Evolutionary conservation across 1,140 invertebrate species (phyloP).

Genomic region (Drosophila bocqueti): DNA sequence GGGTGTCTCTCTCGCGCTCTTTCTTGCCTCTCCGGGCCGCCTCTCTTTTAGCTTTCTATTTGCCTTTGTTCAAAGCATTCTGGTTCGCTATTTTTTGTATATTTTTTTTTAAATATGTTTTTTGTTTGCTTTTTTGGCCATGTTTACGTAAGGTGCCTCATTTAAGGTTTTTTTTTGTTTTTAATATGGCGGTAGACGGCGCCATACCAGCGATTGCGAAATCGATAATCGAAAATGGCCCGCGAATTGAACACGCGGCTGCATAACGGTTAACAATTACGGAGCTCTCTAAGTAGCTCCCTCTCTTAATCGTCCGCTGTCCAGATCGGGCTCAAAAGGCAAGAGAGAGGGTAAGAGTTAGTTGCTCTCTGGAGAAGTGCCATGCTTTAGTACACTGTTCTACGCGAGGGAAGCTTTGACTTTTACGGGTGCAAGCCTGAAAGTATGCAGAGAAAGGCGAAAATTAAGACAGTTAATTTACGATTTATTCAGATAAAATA

Average conservation of each 20-base stretch:
- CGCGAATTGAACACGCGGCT: slow-evolving; percentile 6
- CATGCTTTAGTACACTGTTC: slow-evolving; percentile 2
- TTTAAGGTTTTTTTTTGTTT: neutral
- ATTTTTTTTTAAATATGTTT: neutral
- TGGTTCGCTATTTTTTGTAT: slow-evolving; percentile 12
- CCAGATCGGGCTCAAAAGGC: neutral
- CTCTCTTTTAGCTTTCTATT: slow-evolving; percentile 62
- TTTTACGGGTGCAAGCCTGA: neutral
- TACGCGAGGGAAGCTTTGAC: neutral
- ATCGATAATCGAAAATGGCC: slow-evolving; percentile 18
- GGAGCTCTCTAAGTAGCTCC: neutral
- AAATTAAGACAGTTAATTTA: neutral
- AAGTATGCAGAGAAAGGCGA: slow-evolving; percentile 5
- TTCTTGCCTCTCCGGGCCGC: slow-evolving; percentile 11
- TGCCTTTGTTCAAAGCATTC: slow-evolving; percentile 38
- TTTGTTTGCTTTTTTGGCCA: slow-evolving; percentile 1
- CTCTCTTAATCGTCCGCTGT: neutral
- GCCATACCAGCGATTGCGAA: slow-evolving; percentile 24
- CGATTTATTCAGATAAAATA: neutral
- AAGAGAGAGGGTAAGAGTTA: slow-evolving; percentile 1
- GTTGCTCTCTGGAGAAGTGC: slow-evolving; percentile 1
- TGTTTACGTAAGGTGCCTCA: slow-evolving; percentile 43
- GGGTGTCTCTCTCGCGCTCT: slow-evolving; percentile 6
- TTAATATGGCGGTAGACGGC: slow-evolving; percentile 8
- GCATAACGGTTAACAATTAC: neutral